phyloP scores from a whole-genome alignment of 2,888 invertebrate species.

The Chrysodeixis includens region DNA sequence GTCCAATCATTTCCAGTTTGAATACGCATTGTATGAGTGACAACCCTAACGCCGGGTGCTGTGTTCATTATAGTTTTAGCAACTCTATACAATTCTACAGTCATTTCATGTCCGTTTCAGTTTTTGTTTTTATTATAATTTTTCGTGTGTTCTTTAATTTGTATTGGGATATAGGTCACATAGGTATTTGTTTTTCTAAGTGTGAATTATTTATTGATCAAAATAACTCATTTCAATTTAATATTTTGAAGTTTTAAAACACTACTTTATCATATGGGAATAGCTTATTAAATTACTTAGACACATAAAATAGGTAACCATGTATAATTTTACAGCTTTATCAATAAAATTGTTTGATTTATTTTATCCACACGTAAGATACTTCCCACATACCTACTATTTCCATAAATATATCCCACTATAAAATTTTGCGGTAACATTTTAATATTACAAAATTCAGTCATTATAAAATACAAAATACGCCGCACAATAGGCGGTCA shows the following conservation, averaged over 20 bases:
- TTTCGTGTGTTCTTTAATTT: not conserved
- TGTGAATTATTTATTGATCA: no score
- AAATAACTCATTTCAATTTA: no score
- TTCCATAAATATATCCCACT: no score
- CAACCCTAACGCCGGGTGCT: constrained; percentile 36
- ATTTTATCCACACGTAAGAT: no score
- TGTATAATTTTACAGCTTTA: no score
- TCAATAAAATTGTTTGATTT: no score
- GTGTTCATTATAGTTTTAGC: constrained; percentile 45
- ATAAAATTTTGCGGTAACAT: not conserved
- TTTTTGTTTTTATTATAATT: constrained; percentile 9
- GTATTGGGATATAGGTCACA: not conserved
- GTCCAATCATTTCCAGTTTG: constrained; percentile 10
- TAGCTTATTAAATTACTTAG: no score
- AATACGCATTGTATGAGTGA: constrained; percentile 30
- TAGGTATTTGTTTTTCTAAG: not conserved
- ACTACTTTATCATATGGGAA: no score
- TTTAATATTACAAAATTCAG: not conserved
- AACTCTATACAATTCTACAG: constrained; percentile 23
- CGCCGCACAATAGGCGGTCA: not conserved
- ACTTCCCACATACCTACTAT: no score
- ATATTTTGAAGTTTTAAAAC: no score
- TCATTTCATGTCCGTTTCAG: constrained; percentile 11
- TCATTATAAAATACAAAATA: constrained; percentile 3
- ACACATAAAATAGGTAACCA: no score